Evolutionary conservation across 2,888 invertebrate genomes (phyloP), one percentile per base, ranked within the genome.

Genomic region (Drosophila rellima): DNA sequence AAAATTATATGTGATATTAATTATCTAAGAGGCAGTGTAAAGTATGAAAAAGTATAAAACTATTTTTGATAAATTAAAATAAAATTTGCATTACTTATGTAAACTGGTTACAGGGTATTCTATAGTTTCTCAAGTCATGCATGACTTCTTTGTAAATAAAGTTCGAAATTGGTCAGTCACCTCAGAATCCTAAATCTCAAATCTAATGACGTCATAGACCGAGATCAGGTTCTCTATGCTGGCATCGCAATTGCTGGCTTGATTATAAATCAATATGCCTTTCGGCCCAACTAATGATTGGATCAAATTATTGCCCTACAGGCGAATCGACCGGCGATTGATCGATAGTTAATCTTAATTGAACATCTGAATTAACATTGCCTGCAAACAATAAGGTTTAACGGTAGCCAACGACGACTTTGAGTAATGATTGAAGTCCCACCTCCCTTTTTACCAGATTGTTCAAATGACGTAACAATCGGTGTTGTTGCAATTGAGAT

Each of bases 291-390:
- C 13, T 26, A 59, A 51, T 42, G 55, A 65, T 71, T 44, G 17
- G 42, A 44, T 45, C 44, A 60, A 40, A 31, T 59, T 47, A 47
- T 47, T 15, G 74, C 63, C 69, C 39, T 29, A 56, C 62, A 45
- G 59, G 62, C 74, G 51, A 13, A 6, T 15, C 42, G 55, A 55
- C 29, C 42, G n/a, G 33, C 33, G n/a, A 51, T 47, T 52, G 23
- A 47, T n/a, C 63, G n/a, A 47, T 47, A 56, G 23, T 47, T n/a
- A 66, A 65, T 74, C 70, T 74, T 62, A 61, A 67, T 64, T 65
- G 33, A 61, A 44, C 45, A 55, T 61, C 63, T 11, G 45, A 23
- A 15, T 20, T 20, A 29, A 44, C 40, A 45, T 29, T 35, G 31
- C 8, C 3, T 18, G 15, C 50, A 15, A 33, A 50, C 31, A 33